Base-by-base conservation (phyloP, 2,797 vertebrate genomes). In the Aviceda cuculoides region DNA sequence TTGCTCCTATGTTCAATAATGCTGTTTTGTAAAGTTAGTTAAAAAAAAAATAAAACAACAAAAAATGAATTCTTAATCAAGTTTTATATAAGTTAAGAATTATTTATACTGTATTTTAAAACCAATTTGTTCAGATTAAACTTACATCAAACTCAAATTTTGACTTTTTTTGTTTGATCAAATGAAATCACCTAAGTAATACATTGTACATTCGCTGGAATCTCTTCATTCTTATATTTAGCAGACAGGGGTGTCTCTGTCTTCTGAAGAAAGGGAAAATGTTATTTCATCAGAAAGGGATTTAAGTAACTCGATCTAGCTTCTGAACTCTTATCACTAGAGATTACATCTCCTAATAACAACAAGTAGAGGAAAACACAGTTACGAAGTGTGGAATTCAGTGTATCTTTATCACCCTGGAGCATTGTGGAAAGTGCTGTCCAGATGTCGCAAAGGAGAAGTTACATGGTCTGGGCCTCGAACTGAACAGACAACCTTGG, bases 31-130 rank as follows among this genome's bases (percentile, higher is more conserved):
- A 97, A 97, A 96, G 91, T 97, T 97, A 67, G 63, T 84, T 67
- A 13, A 40, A 72, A 79, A 85, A 56, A 85, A 26, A 37, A 63
- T 84, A 58, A 39, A 10, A 0, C 11, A 67, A 88, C 5, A n/a
- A 66, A 74, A 71, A 84, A 58, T 61, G 16, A 89, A 95, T 87
- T 90, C 65, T 98, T 96, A 98, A 98, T 98, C 96, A 90, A 95
- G 85, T 97, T 97, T 97, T 97, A 90, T 98, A 83, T 97, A 97
- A 98, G 97, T 98, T 96, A 97, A 96, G 94, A 96, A 98, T 98
- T 98, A 98, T 98, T 98, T 98, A 98, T 98, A 97, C 94, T 97
- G 95, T 97, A 97, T 97, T 98, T 98, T 97, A 93, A 97, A 98
- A 98, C 98, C 82, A 39, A 96, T 72, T 97, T 96, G 89, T 97